Evolutionary conservation across 1,140 invertebrate species (phyloP), one percentile per base, ranked within the genome.

Genomic region (Onthophagus taurus): DNA sequence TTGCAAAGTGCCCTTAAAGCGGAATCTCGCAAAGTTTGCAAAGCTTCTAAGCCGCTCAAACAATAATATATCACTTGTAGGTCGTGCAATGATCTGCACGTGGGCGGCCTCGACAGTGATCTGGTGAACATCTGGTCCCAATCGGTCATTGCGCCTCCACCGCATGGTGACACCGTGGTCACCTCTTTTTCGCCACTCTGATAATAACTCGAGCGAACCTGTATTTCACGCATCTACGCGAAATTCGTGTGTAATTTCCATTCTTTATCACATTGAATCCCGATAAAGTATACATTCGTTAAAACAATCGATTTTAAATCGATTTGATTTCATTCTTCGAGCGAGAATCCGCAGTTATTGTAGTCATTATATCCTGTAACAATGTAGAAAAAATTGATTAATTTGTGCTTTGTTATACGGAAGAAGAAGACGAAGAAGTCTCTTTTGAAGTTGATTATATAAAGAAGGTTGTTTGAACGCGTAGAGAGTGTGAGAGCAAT

Each of bases 51-150:
- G 14, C 77, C 76, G 57, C 81, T 74, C 19, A 88, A 69, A 45
- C 80, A 81, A 58, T 80, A 79, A 61, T 81, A 85, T 52, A 88
- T 83, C 35, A 83, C 74, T 59, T 85, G 79, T 41, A 85, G 63
- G 61, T 86, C 84, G 78, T 88, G 68, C 54, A 77, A 67, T 39
- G 72, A 76, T 31, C 77, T 67, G 53, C 71, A 67, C 49, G 76
- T 70, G 35, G 78, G 76, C 55, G 76, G 75, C 44, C 72, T 72
- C 53, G 71, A 69, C 17, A 80, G 68, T 45, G 76, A 73, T 50
- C 74, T 69, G 34, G 78, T 63, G 54, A 78, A 80, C 61, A 77
- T 74, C 38, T 73, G 72, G 59, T 79, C 76, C 65, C 77, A 72
- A 59, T 76, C 66, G 30, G 65, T 68, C 67, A 69, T 70, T 35